Evolutionary conservation across 2,888 invertebrate genomes (phyloP), one percentile per base, ranked within the genome.

Genomic region (Deroplatys truncata): DNA sequence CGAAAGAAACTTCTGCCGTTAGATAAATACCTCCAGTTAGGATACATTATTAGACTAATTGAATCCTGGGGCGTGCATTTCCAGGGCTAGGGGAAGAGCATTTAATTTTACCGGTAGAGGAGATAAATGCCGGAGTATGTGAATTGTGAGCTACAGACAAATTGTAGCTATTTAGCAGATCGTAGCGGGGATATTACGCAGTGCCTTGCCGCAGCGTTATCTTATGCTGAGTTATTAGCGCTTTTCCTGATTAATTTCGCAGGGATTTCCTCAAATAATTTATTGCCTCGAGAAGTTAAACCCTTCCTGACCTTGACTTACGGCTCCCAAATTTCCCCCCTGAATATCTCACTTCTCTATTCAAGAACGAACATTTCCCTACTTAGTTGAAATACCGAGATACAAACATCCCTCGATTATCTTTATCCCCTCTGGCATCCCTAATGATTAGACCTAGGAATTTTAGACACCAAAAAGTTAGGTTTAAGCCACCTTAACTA

Each of bases 161-260:
- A 89, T 89, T 89, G 85, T 85, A 89, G 89, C 89, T 85, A 89
- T 89, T 89, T 89, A 89, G 89, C 82, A 72, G 56, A 72, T 72
- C 56, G 56, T 72, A 72, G 56, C 56, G 56, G 56, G 56, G 3
- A 20, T 72, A 72, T 72, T 72, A 72, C 56, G 56, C 56, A 56
- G 16, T 56, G 56, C 56, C 16, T 56, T 56, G 56, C 56, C 56
- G 9, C 56, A 72, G 56, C 56, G 56, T 72, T 72, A 72, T 72
- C 56, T 72, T 72, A 72, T 8, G 16, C 56, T 72, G 25, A 72
- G 20, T 20, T 72, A 72, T 72, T 72, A 72, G 56, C 56, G 20
- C 56, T 72, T 72, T 72, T 72, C 56, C 56, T 72, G 56, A 72
- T 72, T 72, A 16, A 72, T 72, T 72, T 72, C 56, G 56, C 20